Base-by-base conservation (phyloP, 2,113 vertebrate genomes). In the Mesembrinibis cayennensis region DNA sequence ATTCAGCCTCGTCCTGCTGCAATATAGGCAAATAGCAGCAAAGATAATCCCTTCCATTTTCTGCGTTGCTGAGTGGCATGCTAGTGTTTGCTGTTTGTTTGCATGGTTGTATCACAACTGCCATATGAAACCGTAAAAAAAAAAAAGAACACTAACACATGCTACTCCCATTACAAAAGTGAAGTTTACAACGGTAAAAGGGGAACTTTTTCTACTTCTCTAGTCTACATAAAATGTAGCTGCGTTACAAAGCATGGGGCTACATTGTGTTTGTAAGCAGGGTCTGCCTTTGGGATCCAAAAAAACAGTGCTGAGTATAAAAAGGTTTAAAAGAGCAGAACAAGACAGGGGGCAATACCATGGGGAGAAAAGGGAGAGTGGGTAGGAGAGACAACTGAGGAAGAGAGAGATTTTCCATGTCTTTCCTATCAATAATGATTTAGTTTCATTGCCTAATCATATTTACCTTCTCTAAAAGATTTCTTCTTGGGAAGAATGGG, bases 61-160 rank as follows among this genome's bases (percentile, higher is more conserved):
- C 47, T 87, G 55, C 40, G 52, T 73, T 3, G 44, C 52, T 76
- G 44, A 44, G 29, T 3, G 12, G 6, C 15, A 10, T 55, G 25
- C 42, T 55, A 42, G 45, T 15, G 67, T 56, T 58, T 18, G 25
- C 55, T n/a, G 3, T 30, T 67, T 45, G 47, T 61, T 73, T 74
- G 42, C n/a, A 18, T 3, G 29, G 22, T 6, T 55, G 25, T 7
- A 55, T 26, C 32, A 45, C 34, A 82, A 50, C 1, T 18, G 26
- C 40, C 0, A 2, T 1, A 16, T 3, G 29, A 87, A 90, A 63
- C 1, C 0, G 0, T 6, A 40, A 38, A 85, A 40, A 17, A 50
- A 52, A 52, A 21, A 38, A 55, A 34, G 3, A 61, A 21, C 5
- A 25, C 7, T 30, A 30, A 50, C 27, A 21, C 14, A 10, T 13